Evolutionary conservation across 2,113 vertebrate genomes (phyloP).

Genomic region (Cavia porcellus): DNA sequence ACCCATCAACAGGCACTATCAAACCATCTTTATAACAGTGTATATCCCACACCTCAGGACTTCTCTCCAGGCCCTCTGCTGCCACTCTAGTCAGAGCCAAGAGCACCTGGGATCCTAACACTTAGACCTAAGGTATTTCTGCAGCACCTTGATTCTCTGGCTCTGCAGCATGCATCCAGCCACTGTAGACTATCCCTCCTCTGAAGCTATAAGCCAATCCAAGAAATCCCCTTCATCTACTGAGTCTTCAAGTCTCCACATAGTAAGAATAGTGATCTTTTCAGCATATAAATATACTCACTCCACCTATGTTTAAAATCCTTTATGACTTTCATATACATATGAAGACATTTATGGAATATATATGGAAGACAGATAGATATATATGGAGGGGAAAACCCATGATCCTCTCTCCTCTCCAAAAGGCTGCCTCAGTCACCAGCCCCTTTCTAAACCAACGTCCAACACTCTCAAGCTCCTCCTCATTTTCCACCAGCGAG

Average conservation of each 20-base stretch:
- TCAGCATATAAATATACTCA: neutral
- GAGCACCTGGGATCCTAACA: neutral
- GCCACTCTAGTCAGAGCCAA: neutral
- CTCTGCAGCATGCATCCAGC: neutral
- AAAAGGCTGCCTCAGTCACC: neutral
- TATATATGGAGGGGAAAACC: neutral
- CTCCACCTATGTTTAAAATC: neutral
- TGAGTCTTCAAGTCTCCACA: neutral
- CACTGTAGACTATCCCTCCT: neutral
- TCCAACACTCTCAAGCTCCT: neutral
- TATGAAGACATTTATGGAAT: too few species aligned
- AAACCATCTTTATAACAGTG: neutral
- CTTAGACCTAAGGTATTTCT: neutral
- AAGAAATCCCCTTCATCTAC: neutral
- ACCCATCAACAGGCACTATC: neutral
- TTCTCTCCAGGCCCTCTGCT: neutral
- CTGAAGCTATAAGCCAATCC: neutral
- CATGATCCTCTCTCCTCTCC: neutral
- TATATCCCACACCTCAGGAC: neutral
- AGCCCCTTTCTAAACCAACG: neutral
- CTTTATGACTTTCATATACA: neutral
- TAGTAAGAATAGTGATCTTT: neutral
- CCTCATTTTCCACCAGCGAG: neutral
- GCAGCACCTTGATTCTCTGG: neutral
- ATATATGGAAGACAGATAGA: too few species aligned